Evolutionary conservation across 2,113 vertebrate species (phyloP), one percentile per base, ranked within the genome.

Genomic region (Bujurquina vittata): DNA sequence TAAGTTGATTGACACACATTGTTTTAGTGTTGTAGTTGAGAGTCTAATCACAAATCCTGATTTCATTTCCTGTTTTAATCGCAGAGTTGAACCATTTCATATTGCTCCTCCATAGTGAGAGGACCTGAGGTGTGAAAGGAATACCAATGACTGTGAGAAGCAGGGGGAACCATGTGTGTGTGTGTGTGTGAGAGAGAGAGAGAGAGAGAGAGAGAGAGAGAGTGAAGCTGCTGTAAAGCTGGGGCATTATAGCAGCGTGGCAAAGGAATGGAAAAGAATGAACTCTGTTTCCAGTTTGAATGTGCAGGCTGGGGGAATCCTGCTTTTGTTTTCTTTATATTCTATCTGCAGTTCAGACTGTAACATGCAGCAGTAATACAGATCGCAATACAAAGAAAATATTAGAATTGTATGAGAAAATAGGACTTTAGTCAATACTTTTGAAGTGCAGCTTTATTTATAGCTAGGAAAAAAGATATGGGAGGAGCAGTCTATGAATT

Each of bases 91-190:
- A 87, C 79, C 88, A 81, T 91, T 91, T 93, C 88, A 91, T 90
- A 88, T 88, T 87, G 88, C 79, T 90, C 77, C 82, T 31, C 72
- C 61, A 75, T 88, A 81, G 88, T 74, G 88, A 90, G 90, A 79
- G 84, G 40, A 92, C 80, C 85, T 61, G 84, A 81, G 69, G 86
- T 88, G 94, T 95, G 94, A 88, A 93, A 84, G 84, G 93, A 95
- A 94, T 95, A 93, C 78, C 92, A 95, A 95, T 93, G 91, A 94
- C 89, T 87, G 74, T 12, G 77, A 90, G 87, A 77, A 59, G 79
- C 76, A 77, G 81, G 69, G 80, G 9, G 52, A 83, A 61, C 49
- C 1, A 8, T 84, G 84, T 79, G 78, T 91, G 83, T 63, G 55
- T 87, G 79, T 74, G 14, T 33, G 65, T 3, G 43, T 7, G 33